Percentiles rank a stretch among this genome's conserved stretches.
Evolutionary conservation across 2,113 vertebrate genomes (phyloP).

Genomic region (Ibidorhyncha struthersii): DNA sequence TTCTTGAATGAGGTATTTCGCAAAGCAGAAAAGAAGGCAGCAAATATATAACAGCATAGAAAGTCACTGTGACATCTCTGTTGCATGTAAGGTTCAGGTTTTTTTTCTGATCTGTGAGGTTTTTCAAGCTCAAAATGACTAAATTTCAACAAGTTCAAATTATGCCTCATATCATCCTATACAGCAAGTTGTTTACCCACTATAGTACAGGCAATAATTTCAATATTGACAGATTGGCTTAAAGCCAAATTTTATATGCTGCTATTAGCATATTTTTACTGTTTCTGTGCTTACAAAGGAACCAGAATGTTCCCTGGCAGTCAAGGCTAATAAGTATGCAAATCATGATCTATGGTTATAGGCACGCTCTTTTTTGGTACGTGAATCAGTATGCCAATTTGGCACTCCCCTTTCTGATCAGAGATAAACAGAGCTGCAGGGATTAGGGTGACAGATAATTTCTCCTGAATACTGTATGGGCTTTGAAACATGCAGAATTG

Average conservation of each 20-base stretch:
- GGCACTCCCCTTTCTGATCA: constrained; percentile 50
- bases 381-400: constrained; percentile 52
- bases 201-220: constrained; percentile 57
- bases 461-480: background rate
- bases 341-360: constrained; percentile 66
- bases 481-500: constrained; percentile 10
- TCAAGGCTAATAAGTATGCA: constrained; percentile 64
- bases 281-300: constrained; percentile 56
- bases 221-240: constrained; percentile 70
- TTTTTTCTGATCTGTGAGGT: constrained; percentile 7
- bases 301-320: constrained; percentile 60
- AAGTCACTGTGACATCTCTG: constrained; percentile 39
- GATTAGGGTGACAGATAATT: constrained; percentile 48
- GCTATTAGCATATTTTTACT: constrained; percentile 67
- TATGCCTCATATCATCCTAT: constrained; percentile 20
- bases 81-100: constrained; percentile 43
- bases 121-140: constrained; percentile 61
- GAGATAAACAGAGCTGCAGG: constrained; percentile 57
- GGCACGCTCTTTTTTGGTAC: constrained; percentile 57
- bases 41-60: background rate
- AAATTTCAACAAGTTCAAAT: constrained; percentile 64
- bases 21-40: constrained; percentile 17
- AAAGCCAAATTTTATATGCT: constrained; percentile 59
- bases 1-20: background rate
- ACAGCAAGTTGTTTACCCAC: constrained; percentile 57